phyloP scores from a whole-genome alignment of 2,888 invertebrate species.

The Taphrorychus bicolor region DNA sequence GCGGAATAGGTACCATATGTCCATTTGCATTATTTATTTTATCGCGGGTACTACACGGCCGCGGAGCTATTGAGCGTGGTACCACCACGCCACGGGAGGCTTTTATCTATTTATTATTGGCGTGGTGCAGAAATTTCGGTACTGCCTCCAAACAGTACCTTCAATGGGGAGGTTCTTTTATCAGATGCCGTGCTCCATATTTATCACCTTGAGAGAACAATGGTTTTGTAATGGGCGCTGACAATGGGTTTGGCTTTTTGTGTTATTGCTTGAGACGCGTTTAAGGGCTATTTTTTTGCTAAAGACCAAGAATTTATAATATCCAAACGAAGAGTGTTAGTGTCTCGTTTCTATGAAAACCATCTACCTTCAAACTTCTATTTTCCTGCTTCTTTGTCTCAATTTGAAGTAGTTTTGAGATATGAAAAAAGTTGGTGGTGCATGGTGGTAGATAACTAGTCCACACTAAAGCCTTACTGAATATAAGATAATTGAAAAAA shows the following conservation, averaged over 20 bases:
- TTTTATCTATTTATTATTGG: background rate
- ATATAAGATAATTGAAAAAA: no score
- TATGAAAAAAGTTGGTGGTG: no score
- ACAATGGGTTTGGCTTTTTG: constrained; percentile 45
- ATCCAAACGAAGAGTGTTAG: no score
- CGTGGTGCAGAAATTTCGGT: background rate
- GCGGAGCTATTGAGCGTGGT: background rate
- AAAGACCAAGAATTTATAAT: no score
- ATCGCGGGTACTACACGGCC: constrained; percentile 11
- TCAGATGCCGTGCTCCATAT: constrained; percentile 46
- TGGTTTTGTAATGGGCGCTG: constrained; percentile 56
- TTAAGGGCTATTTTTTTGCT: no score
- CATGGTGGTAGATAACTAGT: no score
- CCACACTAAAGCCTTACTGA: no score
- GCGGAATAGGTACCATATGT: constrained; percentile 41
- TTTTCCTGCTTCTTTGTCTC: no score
- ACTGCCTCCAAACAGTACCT: background rate
- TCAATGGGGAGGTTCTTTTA: background rate
- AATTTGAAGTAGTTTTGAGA: no score
- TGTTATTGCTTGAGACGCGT: background rate
- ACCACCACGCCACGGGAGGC: background rate
- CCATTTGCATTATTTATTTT: constrained; percentile 56
- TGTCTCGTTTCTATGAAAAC: no score
- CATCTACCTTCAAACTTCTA: no score
- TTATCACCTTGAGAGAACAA: constrained; percentile 57